Evolutionary conservation across 2,113 vertebrate species (phyloP).

Genomic region (Guaruba guarouba): DNA sequence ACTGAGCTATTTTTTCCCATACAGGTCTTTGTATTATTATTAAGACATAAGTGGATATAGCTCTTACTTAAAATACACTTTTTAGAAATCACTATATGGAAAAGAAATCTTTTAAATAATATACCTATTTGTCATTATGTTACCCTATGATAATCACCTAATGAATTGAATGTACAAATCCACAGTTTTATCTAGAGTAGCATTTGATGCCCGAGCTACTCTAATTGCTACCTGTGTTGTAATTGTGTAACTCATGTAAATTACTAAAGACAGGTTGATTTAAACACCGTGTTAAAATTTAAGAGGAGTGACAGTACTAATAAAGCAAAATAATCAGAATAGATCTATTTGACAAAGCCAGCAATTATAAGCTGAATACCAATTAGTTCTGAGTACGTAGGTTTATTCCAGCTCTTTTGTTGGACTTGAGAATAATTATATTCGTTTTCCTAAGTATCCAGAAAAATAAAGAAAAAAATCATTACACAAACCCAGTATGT

Average conservation of each 20-base stretch:
- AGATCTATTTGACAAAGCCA: constrained; percentile 66
- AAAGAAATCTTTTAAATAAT: background rate
- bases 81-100: background rate
- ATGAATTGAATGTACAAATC: background rate
- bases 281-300: constrained; percentile 64
- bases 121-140: background rate
- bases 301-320: constrained; percentile 64
- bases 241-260: constrained; percentile 61
- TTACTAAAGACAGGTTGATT: constrained; percentile 66
- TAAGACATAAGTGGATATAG: background rate
- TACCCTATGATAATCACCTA: background rate
- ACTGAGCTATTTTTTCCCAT: background rate
- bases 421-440: background rate
- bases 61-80: background rate
- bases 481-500: background rate
- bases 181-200: background rate
- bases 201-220: background rate
- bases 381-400: constrained; percentile 53
- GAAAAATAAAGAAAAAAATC: background rate
- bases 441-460: background rate
- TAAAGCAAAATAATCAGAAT: constrained; percentile 68
- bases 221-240: constrained; percentile 59
- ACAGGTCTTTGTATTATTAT: background rate
- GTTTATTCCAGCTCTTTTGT: background rate
- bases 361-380: constrained; percentile 65